Evolutionary conservation across 2,888 invertebrate species (phyloP), one percentile per base, ranked within the genome.

Genomic region (Psylliodes chrysocephalus): DNA sequence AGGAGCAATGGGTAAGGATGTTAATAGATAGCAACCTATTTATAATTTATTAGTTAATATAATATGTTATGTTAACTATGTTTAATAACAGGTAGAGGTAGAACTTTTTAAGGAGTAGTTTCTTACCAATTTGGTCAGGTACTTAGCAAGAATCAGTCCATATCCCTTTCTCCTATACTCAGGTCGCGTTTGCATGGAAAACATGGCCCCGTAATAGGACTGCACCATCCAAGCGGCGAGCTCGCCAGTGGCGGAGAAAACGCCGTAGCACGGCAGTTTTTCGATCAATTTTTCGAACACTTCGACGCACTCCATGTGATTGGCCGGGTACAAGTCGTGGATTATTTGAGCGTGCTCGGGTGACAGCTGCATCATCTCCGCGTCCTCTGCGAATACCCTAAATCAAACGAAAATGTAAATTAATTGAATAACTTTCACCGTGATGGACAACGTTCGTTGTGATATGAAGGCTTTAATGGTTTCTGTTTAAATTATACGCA

Each of bases 181-280:
- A 7, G 82, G 82, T 70, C 73, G 87, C 61, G 94, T 94, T 83
- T 94, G 93, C 94, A 94, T 94, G 53, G 93, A 93, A 84, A 94
- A 94, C 94, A 94, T 94, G 67, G 94, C 94, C 18, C 94, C 94
- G 82, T 94, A 94, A 83, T 94, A 94, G 15, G 93, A 93, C 81
- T 94, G 94, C 49, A 94, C 91, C 94, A 94, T 94, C 94, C 94
- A 94, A 19, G 94, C 94, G 30, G 93, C 93, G 69, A 94, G 84
- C 75, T 90, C 88, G 52, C 91, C 91, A 59, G 86, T 86, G 72
- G 76, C 87, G 10, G 84, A 89, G 82, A 93, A 93, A 68, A 94
- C 89, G 33, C 93, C 94, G 80, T 91, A 91, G 14, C 93, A 93
- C 7, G 93, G 93, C 71, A 94, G 85, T 76, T 88, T 89, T 62